Evolutionary conservation across 2,888 invertebrate genomes (phyloP), one percentile per base, ranked within the genome.

Genomic region (Ceratothoa steindachneri): DNA sequence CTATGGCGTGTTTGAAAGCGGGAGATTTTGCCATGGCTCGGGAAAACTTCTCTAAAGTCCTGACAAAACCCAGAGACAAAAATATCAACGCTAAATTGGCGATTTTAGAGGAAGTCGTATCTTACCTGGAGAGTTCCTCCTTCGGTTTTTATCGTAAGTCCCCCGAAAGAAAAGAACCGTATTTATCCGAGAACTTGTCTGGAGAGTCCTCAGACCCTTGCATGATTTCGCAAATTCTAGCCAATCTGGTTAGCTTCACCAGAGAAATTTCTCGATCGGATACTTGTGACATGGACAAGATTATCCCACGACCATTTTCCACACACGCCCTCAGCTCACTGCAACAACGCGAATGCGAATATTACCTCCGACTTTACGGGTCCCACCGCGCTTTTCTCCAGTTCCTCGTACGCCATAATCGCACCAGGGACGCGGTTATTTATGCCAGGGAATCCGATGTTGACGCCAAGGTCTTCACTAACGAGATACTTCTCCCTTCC

Each of bases 281-380:
- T 15, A 15, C 15, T 41, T 41, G 41, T 15, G 15, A 41, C 41
- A 9, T 41, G 15, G 41, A 41, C 41, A 41, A 15, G 15, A 41
- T 41, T 41, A 5, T 41, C 7, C 41, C 41, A 9, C 19, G 29
- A 19, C 31, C 65, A 67, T 12, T 53, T 19, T 53, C 55, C 28
- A 28, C 22, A 30, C 55, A 52, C 41, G 5, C 41, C 7, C 52
- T 89, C 0, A 87, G 88, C 74, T 87, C 88, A 0, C 86, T 88
- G 80, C 88, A 88, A 80, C 90, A 90, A 81, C 89, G 90, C 76
- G 95, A 95, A 85, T 93, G 92, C 81, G 84, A 93, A 1, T 92
- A 90, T 83, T 96, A 95, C 84, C 85, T 95, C 1, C 87, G 88
- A 1, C 90, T 89, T 75, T 95, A 94, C 82, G 95, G 93, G 0